Evolutionary conservation across 2,113 vertebrate genomes (phyloP).

Genomic region (Panurus biarmicus): DNA sequence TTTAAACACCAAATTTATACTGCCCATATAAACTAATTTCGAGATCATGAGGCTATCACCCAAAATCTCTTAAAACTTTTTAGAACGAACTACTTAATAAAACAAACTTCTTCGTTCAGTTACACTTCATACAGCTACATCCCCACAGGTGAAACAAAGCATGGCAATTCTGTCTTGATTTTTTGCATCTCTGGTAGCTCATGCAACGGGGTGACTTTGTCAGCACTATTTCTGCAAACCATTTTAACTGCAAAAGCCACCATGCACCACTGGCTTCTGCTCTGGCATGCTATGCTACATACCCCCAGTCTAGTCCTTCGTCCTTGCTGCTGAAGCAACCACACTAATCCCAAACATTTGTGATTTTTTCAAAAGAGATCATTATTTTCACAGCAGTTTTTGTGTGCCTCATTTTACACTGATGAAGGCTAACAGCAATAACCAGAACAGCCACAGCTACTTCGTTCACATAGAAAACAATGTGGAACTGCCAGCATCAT

Average conservation of each 20-base stretch:
- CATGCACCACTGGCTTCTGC: not conserved
- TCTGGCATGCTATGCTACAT: not conserved
- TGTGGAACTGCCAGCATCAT: not conserved
- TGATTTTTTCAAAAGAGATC: not conserved
- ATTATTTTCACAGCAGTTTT: not conserved
- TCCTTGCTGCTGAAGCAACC: not conserved
- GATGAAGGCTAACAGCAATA: not conserved
- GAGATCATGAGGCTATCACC: not conserved
- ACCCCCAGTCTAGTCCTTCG: not conserved
- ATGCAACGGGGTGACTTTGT: not conserved
- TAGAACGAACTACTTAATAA: not conserved
- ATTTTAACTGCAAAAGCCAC: not conserved
- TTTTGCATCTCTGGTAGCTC: not conserved
- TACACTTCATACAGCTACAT: not conserved
- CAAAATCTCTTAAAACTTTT: not conserved
- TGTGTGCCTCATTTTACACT: not conserved
- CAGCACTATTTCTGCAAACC: not conserved
- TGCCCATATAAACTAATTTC: not conserved
- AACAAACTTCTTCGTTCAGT: not conserved
- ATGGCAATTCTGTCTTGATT: not conserved
- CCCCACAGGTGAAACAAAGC: not conserved
- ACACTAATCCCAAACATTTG: not conserved
- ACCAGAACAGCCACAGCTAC: not conserved
- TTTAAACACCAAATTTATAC: not conserved
- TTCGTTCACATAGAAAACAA: not conserved